A percentile compares a stretch with the other conserved stretches of the same genome.
Conservation (phyloP, 2,797 vertebrate genomes). For the Propithecus deckenii region DNA sequence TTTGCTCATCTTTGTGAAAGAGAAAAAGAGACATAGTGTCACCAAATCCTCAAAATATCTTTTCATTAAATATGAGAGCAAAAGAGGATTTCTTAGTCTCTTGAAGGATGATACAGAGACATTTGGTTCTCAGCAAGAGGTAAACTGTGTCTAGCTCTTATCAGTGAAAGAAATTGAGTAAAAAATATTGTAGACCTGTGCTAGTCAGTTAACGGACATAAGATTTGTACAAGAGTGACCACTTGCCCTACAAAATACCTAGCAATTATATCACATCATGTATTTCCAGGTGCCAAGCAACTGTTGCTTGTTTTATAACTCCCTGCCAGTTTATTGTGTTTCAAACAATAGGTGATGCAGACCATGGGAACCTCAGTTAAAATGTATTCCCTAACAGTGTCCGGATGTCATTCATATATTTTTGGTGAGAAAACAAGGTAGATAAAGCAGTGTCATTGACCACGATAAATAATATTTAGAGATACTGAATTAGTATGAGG, state of each 20-base stretch:
- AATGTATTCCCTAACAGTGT: slow-evolving; percentile 86
- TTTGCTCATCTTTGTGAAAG: not conserved
- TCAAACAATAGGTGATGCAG: slow-evolving; percentile 81
- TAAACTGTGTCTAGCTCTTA: not conserved
- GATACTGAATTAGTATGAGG: slow-evolving; percentile 61
- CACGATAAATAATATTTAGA: slow-evolving; percentile 45
- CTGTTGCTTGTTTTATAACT: slow-evolving; percentile 61
- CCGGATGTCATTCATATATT: slow-evolving; percentile 84
- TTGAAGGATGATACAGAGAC: not conserved
- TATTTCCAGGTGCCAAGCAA: slow-evolving; percentile 26
- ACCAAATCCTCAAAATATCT: not conserved
- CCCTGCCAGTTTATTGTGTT: slow-evolving; percentile 81
- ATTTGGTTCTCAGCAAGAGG: not conserved
- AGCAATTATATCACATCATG: not conserved
- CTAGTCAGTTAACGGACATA: not conserved
- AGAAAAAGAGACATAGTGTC: not conserved
- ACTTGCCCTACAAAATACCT: not conserved
- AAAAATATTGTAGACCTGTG: not conserved
- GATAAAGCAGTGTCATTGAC: slow-evolving; percentile 55
- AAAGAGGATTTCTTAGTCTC: not conserved
- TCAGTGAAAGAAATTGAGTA: not conserved
- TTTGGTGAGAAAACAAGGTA: slow-evolving; percentile 51
- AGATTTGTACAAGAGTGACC: not conserved
- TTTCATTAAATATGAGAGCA: not conserved
- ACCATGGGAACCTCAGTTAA: slow-evolving; percentile 87